Conservation (phyloP, 2,888 invertebrate species). For the Troilus luridus region DNA sequence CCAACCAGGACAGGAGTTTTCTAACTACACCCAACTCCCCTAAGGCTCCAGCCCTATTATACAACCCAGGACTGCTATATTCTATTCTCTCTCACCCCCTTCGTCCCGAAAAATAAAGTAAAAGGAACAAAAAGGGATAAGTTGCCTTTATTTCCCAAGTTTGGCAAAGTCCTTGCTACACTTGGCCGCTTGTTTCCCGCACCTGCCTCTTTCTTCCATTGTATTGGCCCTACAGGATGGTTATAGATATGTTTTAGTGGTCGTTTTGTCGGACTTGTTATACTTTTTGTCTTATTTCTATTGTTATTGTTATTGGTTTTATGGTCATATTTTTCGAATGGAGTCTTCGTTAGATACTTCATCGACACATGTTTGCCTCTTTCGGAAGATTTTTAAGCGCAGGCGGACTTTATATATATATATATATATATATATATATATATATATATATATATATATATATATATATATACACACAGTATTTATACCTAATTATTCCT, state of each 20-base stretch:
- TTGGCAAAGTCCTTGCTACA: not conserved
- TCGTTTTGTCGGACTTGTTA: not conserved
- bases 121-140: not conserved
- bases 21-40: not conserved
- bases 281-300: not conserved
- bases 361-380: no score
- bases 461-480: no score
- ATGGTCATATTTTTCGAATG: not conserved
- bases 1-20: not conserved
- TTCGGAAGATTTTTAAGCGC: no score
- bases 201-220: not conserved
- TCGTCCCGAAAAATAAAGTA: not conserved
- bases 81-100: not conserved
- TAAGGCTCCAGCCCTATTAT: not conserved
- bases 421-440: no score
- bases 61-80: not conserved
- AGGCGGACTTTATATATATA: no score
- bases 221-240: not conserved
- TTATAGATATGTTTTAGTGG: not conserved
- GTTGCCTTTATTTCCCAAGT: constrained; percentile 20
- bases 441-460: no score
- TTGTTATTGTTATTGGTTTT: not conserved
- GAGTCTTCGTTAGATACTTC: no score
- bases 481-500: no score
- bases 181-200: not conserved